Evolutionary conservation across 2,113 vertebrate genomes (phyloP).

Genomic region (Pachyramphus minor): DNA sequence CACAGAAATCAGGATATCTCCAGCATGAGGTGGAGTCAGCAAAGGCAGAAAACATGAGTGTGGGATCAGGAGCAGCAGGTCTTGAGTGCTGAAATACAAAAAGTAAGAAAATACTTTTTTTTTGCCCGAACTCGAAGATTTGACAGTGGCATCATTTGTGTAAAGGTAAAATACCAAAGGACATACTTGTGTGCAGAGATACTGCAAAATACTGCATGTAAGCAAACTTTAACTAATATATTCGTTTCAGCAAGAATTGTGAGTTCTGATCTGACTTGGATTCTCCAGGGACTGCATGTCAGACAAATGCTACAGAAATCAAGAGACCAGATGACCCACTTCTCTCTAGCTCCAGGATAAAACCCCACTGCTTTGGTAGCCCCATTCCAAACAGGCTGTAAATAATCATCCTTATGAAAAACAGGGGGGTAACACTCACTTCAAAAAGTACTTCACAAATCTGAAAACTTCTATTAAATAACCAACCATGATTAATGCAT

Average conservation of each 20-base stretch:
- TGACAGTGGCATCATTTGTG: neutral
- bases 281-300: neutral
- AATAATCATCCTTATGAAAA: neutral
- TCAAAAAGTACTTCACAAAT: neutral
- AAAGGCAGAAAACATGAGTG: neutral
- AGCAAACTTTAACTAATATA: neutral
- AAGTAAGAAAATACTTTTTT: neutral
- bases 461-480: neutral
- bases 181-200: neutral
- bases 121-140: neutral
- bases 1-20: neutral
- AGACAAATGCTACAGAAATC: neutral
- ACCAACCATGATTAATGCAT: neutral
- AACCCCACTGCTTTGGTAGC: neutral
- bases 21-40: neutral
- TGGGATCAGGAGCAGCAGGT: neutral
- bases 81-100: neutral
- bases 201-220: neutral
- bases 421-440: neutral
- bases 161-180: neutral
- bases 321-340: conserved; percentile 18
- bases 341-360: neutral
- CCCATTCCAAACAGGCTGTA: neutral
- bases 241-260: neutral
- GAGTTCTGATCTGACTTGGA: neutral